phyloP scores from a whole-genome alignment of 2,113 vertebrate genomes.

The Odontophorus gujanensis region DNA sequence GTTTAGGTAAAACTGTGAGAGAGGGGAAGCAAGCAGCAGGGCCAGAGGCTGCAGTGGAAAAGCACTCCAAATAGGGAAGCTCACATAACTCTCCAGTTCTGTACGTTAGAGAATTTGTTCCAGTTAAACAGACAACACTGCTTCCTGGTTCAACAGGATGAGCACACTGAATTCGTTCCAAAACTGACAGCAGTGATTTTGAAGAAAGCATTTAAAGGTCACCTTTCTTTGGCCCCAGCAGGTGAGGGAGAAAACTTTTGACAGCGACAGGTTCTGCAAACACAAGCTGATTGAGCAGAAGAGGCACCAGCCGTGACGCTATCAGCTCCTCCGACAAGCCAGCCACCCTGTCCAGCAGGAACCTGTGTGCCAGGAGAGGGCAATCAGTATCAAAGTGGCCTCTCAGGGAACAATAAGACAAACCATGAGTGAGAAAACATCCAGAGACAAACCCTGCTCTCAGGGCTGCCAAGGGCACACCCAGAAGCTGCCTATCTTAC shows the following conservation, averaged over 20 bases:
- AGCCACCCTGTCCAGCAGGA: slow-evolving; percentile 91
- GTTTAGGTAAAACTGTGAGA: background rate
- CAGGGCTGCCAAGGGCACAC: background rate
- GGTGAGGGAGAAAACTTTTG: slow-evolving; percentile 97
- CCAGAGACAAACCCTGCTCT: background rate
- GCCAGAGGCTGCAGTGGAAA: background rate
- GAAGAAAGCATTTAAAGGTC: slow-evolving; percentile 35
- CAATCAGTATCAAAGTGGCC: background rate
- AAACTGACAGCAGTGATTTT: background rate
- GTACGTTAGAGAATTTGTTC: background rate
- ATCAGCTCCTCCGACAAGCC: slow-evolving; percentile 90
- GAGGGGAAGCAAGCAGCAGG: background rate
- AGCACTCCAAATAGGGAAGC: background rate
- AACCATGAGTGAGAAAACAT: background rate
- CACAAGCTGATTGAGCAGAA: slow-evolving; percentile 92
- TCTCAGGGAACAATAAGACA: background rate
- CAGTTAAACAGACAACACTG: background rate
- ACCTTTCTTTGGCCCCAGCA: slow-evolving; percentile 94
- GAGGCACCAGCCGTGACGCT: slow-evolving; percentile 89
- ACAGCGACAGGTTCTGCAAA: slow-evolving; percentile 96
- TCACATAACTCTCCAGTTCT: background rate
- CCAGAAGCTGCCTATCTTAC: background rate
- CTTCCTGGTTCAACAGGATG: background rate
- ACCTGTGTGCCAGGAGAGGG: slow-evolving; percentile 77
- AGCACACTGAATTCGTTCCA: background rate